Evolutionary conservation across 2,888 invertebrate species (phyloP).

Genomic region (Salpingus planirostris): DNA sequence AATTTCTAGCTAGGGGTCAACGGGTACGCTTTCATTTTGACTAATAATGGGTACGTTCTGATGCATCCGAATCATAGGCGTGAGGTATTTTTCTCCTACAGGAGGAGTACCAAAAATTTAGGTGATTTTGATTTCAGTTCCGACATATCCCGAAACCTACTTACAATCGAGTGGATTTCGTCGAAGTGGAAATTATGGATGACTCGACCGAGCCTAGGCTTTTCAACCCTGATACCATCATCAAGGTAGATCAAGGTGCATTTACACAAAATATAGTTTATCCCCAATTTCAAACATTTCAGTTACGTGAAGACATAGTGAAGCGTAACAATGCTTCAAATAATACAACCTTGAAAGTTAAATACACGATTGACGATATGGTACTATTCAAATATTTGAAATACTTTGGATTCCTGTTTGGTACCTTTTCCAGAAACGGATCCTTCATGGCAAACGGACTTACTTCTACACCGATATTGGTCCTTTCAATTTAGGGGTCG

Average conservation of each 20-base stretch:
- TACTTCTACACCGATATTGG: constrained; percentile 76
- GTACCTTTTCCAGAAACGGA: constrained; percentile 64
- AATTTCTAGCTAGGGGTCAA: constrained; percentile 77
- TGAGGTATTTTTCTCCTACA: constrained; percentile 61
- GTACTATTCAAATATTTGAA: constrained; percentile 54
- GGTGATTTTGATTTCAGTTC: constrained; percentile 20
- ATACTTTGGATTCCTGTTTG: no score
- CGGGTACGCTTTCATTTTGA: constrained; percentile 89
- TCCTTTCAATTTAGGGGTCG: constrained; percentile 77
- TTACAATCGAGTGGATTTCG: constrained; percentile 93
- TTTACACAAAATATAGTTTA: not conserved
- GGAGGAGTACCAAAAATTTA: not conserved
- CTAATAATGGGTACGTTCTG: constrained; percentile 89
- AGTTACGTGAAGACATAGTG: constrained; percentile 41
- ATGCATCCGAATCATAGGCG: constrained; percentile 91
- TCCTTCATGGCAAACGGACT: constrained; percentile 64
- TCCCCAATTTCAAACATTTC: constrained; percentile 7
- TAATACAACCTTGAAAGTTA: constrained; percentile 51
- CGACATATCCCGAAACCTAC: constrained; percentile 76
- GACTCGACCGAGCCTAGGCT: constrained; percentile 60
- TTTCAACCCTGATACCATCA: constrained; percentile 50
- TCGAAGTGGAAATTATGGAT: constrained; percentile 80
- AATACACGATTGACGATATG: constrained; percentile 81
- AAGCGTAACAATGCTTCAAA: constrained; percentile 45
- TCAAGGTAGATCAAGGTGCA: constrained; percentile 25